A percentile compares a stretch with the other conserved stretches of the same genome.
These are phyloP conservation scores for Danio tinwini DNA, from an alignment of 2,797 vertebrate species.

Conservation along the genomic window DNA sequence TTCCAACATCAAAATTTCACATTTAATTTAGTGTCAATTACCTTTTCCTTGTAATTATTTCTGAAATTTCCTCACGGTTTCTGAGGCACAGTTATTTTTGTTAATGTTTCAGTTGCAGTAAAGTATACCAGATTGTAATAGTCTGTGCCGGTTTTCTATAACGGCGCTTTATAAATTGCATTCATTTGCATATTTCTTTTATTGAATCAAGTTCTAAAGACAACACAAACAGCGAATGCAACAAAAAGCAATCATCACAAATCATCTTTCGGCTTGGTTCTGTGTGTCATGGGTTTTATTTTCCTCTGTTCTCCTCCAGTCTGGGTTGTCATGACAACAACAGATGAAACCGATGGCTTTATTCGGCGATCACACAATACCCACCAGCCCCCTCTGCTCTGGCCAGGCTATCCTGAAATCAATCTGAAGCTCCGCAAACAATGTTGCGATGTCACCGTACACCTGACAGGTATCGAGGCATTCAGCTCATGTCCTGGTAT, in stretches of 20 bases:
- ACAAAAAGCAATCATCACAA: background rate
- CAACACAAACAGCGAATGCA: conserved; percentile 15
- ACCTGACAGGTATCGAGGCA: conserved; percentile 88
- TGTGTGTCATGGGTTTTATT: conserved; percentile 12
- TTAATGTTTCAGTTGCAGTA: background rate
- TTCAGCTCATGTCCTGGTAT: conserved; percentile 58
- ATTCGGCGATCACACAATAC: conserved; percentile 82
- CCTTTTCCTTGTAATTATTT: too few relatives aligned
- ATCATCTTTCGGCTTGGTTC: conserved; percentile 10
- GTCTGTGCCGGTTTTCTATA: background rate
- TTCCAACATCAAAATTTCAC: too few relatives aligned
- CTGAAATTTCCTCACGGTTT: too few relatives aligned
- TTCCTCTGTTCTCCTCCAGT: conserved; percentile 53
- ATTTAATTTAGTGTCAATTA: too few relatives aligned
- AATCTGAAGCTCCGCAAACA: conserved; percentile 86
- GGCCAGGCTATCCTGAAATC: conserved; percentile 84
- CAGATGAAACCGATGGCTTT: conserved; percentile 83
- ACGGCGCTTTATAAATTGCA: too few relatives aligned
- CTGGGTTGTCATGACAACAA: conserved; percentile 86
- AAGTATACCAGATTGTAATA: background rate
- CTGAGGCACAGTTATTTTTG: too few relatives aligned
- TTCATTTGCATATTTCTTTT: background rate
- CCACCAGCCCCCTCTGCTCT: conserved; percentile 81
- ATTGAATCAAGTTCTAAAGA: background rate
- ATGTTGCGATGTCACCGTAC: conserved; percentile 86